Evolutionary conservation across 2,797 vertebrate genomes (phyloP).

Genomic region (Onychomys leucogaster): DNA sequence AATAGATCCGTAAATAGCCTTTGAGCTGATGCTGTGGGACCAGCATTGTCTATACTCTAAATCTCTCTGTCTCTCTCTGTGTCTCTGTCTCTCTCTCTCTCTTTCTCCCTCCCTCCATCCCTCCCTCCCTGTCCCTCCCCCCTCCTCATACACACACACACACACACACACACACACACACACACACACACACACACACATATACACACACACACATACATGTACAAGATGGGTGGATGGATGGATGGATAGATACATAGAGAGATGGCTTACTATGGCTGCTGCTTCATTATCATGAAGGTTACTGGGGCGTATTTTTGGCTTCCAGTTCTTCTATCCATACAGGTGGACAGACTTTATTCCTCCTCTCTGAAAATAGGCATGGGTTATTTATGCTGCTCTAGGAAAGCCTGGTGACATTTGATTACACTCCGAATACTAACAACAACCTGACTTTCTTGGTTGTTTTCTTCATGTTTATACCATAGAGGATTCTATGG

Average conservation of each 20-base stretch:
- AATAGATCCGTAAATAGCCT: neutral
- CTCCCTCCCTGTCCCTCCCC: neutral
- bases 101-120: neutral
- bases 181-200: too few relatives aligned
- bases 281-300: neutral
- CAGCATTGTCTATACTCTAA: neutral
- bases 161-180: neutral
- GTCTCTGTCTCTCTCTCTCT: neutral
- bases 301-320: neutral
- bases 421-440: neutral
- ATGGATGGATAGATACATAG: neutral
- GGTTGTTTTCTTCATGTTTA: neutral
- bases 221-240: neutral
- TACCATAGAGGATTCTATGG: neutral
- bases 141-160: too few relatives aligned
- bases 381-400: neutral
- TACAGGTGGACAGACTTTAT: neutral
- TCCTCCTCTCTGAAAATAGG: neutral
- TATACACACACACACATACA: neutral
- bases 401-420: neutral
- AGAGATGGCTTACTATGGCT: neutral
- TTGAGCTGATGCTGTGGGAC: neutral
- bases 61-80: neutral
- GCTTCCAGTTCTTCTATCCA: neutral
- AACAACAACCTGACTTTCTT: neutral